Evolutionary conservation across 2,113 vertebrate genomes (phyloP), one percentile per base, ranked within the genome.

Genomic region (Equus przewalskii): DNA sequence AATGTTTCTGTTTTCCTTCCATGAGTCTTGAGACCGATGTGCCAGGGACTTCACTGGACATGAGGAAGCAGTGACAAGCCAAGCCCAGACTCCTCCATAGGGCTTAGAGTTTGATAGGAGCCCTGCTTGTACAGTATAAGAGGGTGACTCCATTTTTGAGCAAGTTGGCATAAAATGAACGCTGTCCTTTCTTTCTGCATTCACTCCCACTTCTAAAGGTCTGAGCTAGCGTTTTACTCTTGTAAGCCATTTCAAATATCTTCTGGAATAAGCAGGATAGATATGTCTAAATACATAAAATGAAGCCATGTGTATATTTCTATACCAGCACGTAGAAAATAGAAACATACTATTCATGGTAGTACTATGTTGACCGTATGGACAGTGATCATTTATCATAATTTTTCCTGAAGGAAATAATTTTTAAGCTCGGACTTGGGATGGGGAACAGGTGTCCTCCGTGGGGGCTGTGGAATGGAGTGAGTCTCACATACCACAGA

Each of bases 361-460:
- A 64, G 11, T 65, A 76, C 30, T 89, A 56, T 76, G 93, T 85
- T 76, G 36, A 89, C n/a, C 19, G 73, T 22, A 67, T 4, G 70
- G 65, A 65, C 14, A 89, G 14, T 28, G 41, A 54, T 46, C 4
- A 60, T 76, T 91, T 58, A 8, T 62, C 46, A 49, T 46, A 13
- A 10, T 62, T 96, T 89, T 84, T 91, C 22, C 26, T 64, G 7
- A 94, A 73, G 56, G 91, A 88, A 58, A 36, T 67, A 60, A 69
- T 19, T 41, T 81, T 84, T 49, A 58, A 91, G 4, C 30, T 69
- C 5, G 1, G 6, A 73, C n/a, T 85, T 80, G 44, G 54, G 8
- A 24, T 70, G 58, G 78, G 26, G 19, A 84, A 51, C 26, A n/a
- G 54, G 7, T 0, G 3, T 76, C 65, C 33, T 60, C 13, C 0